Conservation (phyloP, 2,888 invertebrate species). For the Periphyllus acericola region DNA sequence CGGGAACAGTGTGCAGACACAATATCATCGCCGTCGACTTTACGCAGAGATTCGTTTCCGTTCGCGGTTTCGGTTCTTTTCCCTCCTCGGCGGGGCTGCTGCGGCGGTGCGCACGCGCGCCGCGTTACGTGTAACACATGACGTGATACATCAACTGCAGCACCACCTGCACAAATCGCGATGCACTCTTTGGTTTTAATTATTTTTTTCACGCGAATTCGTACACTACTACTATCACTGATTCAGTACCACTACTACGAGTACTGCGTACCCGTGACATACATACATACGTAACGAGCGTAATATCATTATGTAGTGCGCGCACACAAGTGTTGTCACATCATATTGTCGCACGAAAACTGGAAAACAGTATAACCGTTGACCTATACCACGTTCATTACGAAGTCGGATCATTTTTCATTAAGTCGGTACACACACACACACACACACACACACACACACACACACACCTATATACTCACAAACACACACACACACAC, state of each 20-base stretch:
- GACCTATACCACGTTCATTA: slow-evolving; percentile 49
- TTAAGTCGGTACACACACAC: background rate
- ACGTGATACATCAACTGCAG: no score
- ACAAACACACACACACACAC: background rate
- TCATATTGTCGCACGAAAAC: slow-evolving; percentile 33
- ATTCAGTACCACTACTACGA: background rate
- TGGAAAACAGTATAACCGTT: slow-evolving; percentile 46
- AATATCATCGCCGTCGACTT: background rate
- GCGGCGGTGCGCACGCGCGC: no score
- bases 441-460: background rate
- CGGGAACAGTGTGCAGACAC: background rate
- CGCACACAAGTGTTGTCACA: background rate
- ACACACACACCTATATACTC: background rate
- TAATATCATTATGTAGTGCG: background rate
- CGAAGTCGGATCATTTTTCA: slow-evolving; percentile 44
- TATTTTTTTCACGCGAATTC: background rate
- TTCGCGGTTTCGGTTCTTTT: no score
- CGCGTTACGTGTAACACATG: no score
- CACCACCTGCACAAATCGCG: no score
- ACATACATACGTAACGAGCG: background rate
- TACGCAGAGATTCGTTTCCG: background rate
- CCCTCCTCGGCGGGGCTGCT: background rate
- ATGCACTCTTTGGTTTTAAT: no score
- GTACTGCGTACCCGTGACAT: background rate
- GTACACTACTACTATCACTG: no score